These are phyloP conservation scores for Zapus hudsonius DNA, from an alignment of 2,113 vertebrate species.

Conservation along the genomic window DNA sequence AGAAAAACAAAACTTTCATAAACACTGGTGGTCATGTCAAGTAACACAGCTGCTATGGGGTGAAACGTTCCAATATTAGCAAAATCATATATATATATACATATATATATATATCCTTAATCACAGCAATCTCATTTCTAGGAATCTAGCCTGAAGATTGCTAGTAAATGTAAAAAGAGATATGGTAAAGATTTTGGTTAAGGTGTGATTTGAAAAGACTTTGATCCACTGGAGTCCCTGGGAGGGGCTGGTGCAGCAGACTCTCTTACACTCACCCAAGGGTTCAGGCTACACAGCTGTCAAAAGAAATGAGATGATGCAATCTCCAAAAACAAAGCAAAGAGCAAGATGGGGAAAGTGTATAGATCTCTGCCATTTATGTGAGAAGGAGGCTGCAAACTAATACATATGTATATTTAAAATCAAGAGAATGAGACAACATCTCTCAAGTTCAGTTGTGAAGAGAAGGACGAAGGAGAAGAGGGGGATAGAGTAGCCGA, in stretches of 20 bases:
- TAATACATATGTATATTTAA: neutral
- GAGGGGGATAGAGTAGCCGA: neutral
- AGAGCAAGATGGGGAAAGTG: neutral
- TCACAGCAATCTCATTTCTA: neutral
- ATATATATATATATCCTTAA: neutral
- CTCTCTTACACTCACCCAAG: neutral
- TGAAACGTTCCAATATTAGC: neutral
- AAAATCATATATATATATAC: neutral
- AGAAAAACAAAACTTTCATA: neutral
- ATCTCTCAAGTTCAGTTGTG: neutral
- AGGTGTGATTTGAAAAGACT: neutral
- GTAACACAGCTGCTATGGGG: neutral
- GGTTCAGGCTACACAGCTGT: neutral
- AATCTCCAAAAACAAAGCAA: neutral
- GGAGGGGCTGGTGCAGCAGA: neutral
- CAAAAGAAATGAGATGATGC: neutral
- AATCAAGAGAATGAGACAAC: neutral
- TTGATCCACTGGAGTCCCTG: neutral
- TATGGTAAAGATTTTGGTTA: neutral
- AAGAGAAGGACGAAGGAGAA: neutral
- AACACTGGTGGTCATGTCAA: neutral
- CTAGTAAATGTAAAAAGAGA: neutral
- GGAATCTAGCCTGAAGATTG: neutral
- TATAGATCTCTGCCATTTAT: neutral
- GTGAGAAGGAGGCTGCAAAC: neutral